Percentiles rank a stretch among this genome's conserved stretches.
Conservation (phyloP, 2,888 invertebrate genomes). For the Xestia c-nigrum region DNA sequence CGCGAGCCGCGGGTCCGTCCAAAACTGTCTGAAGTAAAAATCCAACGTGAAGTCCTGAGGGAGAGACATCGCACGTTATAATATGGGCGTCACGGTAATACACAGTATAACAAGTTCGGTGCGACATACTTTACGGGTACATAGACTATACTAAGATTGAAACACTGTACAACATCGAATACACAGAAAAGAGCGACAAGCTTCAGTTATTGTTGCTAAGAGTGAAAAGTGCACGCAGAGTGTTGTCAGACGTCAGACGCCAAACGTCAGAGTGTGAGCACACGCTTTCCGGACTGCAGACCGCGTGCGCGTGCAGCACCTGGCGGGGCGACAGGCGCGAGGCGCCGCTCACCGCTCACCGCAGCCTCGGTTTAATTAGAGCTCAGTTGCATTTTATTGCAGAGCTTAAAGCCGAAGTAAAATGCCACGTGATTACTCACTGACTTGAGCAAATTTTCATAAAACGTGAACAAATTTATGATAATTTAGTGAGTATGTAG, state of each 20-base stretch:
- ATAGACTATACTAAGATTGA: constrained; percentile 52
- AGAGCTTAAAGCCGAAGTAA: not conserved
- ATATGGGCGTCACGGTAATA: constrained; percentile 23
- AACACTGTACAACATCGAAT: constrained; percentile 70
- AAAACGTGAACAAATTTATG: constrained; percentile 39
- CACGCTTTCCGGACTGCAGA: constrained; percentile 19
- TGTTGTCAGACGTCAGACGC: constrained; percentile 41
- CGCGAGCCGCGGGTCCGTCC: constrained; percentile 98
- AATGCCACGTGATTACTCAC: constrained; percentile 5
- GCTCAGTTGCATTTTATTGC: not conserved
- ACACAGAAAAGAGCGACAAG: constrained; percentile 69
- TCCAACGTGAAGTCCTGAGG: constrained; percentile 97
- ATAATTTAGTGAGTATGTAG: constrained; percentile 53
- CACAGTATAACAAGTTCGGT: constrained; percentile 32
- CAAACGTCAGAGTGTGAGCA: constrained; percentile 36
- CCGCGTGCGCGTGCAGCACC: constrained; percentile 5
- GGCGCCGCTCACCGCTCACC: not conserved
- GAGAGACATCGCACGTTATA: constrained; percentile 59
- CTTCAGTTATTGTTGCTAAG: constrained; percentile 57
- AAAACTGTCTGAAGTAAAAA: constrained; percentile 99
- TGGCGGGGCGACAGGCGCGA: not conserved
- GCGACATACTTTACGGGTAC: constrained; percentile 44
- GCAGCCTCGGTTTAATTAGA: not conserved
- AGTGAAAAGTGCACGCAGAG: constrained; percentile 66
- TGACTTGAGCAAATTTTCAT: constrained; percentile 33